These are phyloP conservation scores for Chauna torquata DNA, from an alignment of 2,113 vertebrate genomes.

Conservation along the genomic window DNA sequence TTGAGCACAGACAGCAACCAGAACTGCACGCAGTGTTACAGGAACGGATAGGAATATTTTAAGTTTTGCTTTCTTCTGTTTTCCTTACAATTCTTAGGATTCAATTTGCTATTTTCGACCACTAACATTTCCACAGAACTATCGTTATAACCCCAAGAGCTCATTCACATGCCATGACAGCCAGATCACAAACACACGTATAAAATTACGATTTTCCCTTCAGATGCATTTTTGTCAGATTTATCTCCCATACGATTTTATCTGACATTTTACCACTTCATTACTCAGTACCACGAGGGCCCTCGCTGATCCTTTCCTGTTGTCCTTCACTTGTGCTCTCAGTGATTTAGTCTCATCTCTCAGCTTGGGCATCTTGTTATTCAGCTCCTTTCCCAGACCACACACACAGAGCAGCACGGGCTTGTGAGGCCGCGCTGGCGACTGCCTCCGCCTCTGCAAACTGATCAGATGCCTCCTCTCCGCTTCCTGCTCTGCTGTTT, in stretches of 20 bases:
- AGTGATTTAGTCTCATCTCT: not conserved
- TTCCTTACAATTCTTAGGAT: not conserved
- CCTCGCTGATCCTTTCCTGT: not conserved
- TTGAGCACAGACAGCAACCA: not conserved
- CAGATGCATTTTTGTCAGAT: not conserved
- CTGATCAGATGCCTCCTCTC: not conserved
- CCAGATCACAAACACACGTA: not conserved
- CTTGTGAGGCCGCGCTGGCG: accelerated
- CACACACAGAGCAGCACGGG: accelerated
- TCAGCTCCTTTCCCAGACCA: not conserved
- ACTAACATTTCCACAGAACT: not conserved
- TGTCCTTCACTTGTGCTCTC: not conserved
- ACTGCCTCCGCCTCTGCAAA: not conserved
- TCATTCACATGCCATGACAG: not conserved
- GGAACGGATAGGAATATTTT: not conserved
- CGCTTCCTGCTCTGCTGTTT: not conserved
- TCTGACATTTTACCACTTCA: not conserved
- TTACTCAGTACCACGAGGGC: not conserved
- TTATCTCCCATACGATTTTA: not conserved
- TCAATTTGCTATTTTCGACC: not conserved
- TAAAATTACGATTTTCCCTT: not conserved
- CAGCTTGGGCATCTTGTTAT: accelerated
- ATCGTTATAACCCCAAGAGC: not conserved
- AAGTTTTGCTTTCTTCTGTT: not conserved
- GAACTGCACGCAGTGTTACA: accelerated